These are phyloP conservation scores for Bombus huntii DNA, from an alignment of 1,140 invertebrate species.

Conservation along the genomic window DNA sequence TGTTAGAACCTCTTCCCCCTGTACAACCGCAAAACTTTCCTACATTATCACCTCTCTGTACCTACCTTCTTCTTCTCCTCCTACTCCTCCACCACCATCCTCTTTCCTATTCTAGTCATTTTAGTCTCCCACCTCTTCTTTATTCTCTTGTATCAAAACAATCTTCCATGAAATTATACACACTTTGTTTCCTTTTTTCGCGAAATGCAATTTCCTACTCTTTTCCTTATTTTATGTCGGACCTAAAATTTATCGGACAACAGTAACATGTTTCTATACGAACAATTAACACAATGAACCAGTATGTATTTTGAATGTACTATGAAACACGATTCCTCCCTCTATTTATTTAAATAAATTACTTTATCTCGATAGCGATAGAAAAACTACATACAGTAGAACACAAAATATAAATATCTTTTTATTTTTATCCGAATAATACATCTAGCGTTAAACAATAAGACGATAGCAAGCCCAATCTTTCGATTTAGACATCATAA, in stretches of 20 bases:
- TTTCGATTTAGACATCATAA: constrained; percentile 33
- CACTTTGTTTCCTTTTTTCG: not conserved
- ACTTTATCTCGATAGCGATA: not conserved
- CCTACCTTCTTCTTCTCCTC: constrained; percentile 14
- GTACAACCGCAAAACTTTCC: constrained; percentile 15
- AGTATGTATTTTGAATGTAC: not conserved
- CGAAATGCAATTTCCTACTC: not conserved
- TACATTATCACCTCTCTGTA: not conserved
- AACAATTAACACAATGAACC: not conserved
- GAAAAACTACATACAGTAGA: constrained; percentile 28
- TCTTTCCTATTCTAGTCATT: not conserved
- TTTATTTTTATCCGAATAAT: constrained; percentile 68
- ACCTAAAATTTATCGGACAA: not conserved
- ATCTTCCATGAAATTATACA: not conserved
- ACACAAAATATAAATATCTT: constrained; percentile 73
- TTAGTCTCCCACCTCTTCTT: not conserved
- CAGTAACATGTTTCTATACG: not conserved
- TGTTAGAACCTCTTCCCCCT: constrained; percentile 52
- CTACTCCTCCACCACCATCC: not conserved
- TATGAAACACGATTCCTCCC: not conserved
- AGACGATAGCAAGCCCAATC: constrained; percentile 42
- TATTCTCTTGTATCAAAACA: not conserved
- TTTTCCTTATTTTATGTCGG: too few species aligned
- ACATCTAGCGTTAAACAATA: constrained; percentile 60
- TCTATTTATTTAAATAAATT: not conserved